phyloP scores from a whole-genome alignment of 2,888 invertebrate species.

The Folsomia candida region DNA sequence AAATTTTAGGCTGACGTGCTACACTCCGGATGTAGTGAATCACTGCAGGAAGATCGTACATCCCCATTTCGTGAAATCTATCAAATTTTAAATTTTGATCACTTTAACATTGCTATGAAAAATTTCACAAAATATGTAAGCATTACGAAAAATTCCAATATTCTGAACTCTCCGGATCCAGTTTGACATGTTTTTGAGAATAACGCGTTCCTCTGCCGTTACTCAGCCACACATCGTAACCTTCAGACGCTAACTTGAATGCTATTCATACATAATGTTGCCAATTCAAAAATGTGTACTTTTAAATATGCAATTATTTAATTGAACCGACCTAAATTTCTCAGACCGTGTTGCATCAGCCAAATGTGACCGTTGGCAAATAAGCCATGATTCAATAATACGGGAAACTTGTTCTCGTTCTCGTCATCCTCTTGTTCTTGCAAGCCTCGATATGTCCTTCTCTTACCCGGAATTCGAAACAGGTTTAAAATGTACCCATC shows the following conservation, averaged over 20 bases:
- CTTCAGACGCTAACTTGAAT: background rate
- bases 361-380: background rate
- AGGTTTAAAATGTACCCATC: too few relatives aligned
- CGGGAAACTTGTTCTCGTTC: background rate
- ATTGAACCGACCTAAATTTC: background rate
- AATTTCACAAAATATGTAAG: too few relatives aligned
- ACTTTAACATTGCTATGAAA: background rate
- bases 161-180: background rate
- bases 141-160: conserved; percentile 11
- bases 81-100: conserved; percentile 15
- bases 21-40: conserved; percentile 54
- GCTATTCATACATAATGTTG: background rate
- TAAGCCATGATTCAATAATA: background rate
- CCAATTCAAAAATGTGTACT: background rate
- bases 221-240: conserved; percentile 13
- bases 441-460: background rate
- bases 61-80: conserved; percentile 59
- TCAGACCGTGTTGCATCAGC: background rate
- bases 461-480: background rate
- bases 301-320: background rate
- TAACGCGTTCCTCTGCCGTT: background rate
- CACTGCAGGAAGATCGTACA: conserved; percentile 57
- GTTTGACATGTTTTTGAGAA: conserved; percentile 5
- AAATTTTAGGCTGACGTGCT: conserved; percentile 53
- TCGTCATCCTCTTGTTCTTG: too few relatives aligned